A percentile compares a stretch with the other conserved stretches of the same genome.
Evolutionary conservation across 1,140 invertebrate genomes (phyloP).

Genomic region (Eriosoma lanigerum): DNA sequence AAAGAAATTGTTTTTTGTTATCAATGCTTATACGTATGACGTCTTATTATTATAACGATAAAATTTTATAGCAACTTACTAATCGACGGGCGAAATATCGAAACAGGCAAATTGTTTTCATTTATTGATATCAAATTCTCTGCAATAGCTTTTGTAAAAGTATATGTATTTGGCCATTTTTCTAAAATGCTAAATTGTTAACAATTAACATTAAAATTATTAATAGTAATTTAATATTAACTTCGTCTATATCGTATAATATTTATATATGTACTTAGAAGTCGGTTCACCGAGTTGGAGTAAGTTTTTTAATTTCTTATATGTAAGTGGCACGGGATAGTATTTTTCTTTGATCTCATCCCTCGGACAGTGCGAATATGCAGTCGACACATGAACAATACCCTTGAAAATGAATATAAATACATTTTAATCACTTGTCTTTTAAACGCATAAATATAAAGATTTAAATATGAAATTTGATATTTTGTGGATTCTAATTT

Average conservation of each 20-base stretch:
- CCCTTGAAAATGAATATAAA: neutral
- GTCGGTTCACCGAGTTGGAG: neutral
- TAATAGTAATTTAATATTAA: neutral
- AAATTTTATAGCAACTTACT: neutral
- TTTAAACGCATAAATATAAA: too few relatives aligned
- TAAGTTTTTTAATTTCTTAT: neutral
- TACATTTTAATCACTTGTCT: too few relatives aligned
- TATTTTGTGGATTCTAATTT: too few relatives aligned
- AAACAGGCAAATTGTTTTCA: neutral
- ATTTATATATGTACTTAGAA: neutral
- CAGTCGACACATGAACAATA: neutral
- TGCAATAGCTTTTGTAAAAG: neutral
- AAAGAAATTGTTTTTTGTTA: too few relatives aligned
- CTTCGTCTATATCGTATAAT: neutral
- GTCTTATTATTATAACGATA: too few relatives aligned
- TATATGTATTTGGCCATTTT: neutral
- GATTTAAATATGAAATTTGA: too few relatives aligned
- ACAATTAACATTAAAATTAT: neutral
- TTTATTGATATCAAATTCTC: neutral
- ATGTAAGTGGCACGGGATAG: neutral
- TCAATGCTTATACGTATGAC: too few relatives aligned
- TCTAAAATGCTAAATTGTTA: neutral
- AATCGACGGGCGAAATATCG: neutral
- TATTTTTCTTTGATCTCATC: neutral
- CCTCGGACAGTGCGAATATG: neutral